Conservation (phyloP, 2,797 vertebrate genomes). For the Cossypha niveicapilla region DNA sequence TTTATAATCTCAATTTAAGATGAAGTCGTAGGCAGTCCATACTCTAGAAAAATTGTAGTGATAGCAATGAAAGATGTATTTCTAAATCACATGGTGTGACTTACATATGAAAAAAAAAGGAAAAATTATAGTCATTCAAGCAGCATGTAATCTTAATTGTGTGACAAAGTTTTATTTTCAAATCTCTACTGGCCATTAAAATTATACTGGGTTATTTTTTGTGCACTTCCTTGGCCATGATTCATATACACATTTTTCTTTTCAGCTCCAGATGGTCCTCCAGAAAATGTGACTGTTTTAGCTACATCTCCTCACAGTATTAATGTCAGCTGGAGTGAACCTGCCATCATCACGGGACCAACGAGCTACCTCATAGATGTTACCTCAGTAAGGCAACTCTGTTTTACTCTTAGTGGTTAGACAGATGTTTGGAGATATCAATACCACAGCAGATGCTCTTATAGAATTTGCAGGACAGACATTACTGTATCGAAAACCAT, state of each 20-base stretch:
- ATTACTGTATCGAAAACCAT: background rate
- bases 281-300: conserved; percentile 78
- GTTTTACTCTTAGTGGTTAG: background rate
- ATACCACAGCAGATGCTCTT: background rate
- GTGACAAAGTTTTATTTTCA: background rate
- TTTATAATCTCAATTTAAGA: background rate
- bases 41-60: background rate
- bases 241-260: background rate
- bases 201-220: background rate
- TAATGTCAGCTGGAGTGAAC: conserved; percentile 84
- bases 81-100: background rate
- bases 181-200: background rate
- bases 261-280: conserved; percentile 88
- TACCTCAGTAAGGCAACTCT: conserved; percentile 70
- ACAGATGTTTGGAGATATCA: background rate
- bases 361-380: conserved; percentile 90
- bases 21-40: background rate
- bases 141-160: background rate
- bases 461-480: background rate
- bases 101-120: background rate
- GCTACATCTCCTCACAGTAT: conserved; percentile 82
- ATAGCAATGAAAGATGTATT: background rate
- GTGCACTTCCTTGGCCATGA: background rate
- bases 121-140: background rate
- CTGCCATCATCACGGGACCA: conserved; percentile 86